Evolutionary conservation across 1,140 invertebrate genomes (phyloP).

Genomic region (Gryon sp.): DNA sequence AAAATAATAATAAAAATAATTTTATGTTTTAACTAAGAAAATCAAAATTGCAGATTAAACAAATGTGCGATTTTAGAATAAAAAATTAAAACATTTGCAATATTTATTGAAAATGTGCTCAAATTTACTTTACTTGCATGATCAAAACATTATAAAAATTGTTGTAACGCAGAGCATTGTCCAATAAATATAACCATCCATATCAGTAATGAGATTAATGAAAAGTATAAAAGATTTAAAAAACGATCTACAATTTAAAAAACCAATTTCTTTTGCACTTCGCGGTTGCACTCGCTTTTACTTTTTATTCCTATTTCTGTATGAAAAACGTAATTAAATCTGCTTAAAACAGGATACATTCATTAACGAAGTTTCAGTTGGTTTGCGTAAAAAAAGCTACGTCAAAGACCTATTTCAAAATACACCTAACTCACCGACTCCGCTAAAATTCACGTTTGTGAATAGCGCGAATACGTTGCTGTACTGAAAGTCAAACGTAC

Average conservation of each 20-base stretch:
- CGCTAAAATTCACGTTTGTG: constrained; percentile 36
- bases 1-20: no score
- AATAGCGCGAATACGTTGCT: constrained; percentile 20
- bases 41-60: no score
- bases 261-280: constrained; percentile 50
- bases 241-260: constrained; percentile 47
- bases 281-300: constrained; percentile 14
- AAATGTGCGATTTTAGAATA: no score
- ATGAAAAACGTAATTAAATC: constrained; percentile 74
- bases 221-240: neutral
- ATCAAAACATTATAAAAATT: no score
- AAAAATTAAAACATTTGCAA: no score
- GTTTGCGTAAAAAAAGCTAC: constrained; percentile 62
- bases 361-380: constrained; percentile 72
- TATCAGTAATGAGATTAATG: constrained; percentile 18
- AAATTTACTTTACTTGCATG: no score
- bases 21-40: no score
- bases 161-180: no score
- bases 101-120: no score
- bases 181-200: no score
- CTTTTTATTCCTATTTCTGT: constrained; percentile 22
- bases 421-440: constrained; percentile 32
- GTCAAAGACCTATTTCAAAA: constrained; percentile 67
- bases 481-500: constrained; percentile 34
- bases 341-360: constrained; percentile 70